Base-by-base conservation (phyloP, 37 sponge, comb jelly and placozoan species). In the Halichondria panicea region DNA sequence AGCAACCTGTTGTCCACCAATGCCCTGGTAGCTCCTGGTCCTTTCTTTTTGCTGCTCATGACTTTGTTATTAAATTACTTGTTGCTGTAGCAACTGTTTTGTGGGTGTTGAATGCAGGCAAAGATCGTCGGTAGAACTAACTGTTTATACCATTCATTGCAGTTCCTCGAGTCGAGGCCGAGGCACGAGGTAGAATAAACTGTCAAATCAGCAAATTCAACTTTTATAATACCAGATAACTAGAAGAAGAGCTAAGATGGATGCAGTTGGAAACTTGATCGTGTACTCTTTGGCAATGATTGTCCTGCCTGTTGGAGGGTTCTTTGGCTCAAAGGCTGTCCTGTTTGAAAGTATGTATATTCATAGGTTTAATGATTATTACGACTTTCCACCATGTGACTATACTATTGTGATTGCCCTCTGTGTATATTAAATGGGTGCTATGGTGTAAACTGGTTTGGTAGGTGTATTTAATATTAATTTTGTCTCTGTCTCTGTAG, bases 271-370 rank as follows among this genome's bases (percentile, higher is more conserved):
- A 18, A 43, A 71, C 1, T 65, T 91, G 59, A 13, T 85, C 1
- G n/a, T 76, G 15, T 91, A 76, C 74, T 68, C 86, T 12, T 18
- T 71, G 0, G 78, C 66, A 18, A 91, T 91, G 82, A 54, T 91
- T 18, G 66, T 68, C 19, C 55, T 91, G 6, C 91, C 91, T 30
- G 28, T 91, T 15, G 63, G 71, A 27, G 85, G 85, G 0, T 84
- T 80, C 64, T 84, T 89, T 50, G 22, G 33, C 18, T 71, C 76
- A 12, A 89, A 84, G 77, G 15, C 33, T 6, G 43, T 73, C 38
- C 8, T 91, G 3, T 85, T 85, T 43, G 91, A 91, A 81, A 74
- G 91, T 91, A 76, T 25, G 45, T 0, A 4, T 0, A 0, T 22
- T 33, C 21, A 19, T 33, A 44, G 19, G 18, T 40, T 34, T 38